Conservation (phyloP, 2,888 invertebrate species). For the Drosophila gaucha region DNA sequence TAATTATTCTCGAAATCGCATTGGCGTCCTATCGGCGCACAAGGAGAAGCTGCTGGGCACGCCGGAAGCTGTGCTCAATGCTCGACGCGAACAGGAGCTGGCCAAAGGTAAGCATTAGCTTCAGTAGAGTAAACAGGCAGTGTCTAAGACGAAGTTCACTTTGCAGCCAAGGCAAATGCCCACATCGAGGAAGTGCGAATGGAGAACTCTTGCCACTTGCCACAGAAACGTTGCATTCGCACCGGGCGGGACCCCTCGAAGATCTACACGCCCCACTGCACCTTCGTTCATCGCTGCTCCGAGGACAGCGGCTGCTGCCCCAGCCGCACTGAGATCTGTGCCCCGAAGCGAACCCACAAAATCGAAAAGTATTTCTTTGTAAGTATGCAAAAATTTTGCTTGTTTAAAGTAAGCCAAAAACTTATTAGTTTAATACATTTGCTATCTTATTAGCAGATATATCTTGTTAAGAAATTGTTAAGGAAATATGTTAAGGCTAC, state of each 20-base stretch:
- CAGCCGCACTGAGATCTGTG: slow-evolving; percentile 90
- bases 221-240: slow-evolving; percentile 90
- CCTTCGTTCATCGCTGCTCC: slow-evolving; percentile 93
- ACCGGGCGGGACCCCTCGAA: slow-evolving; percentile 88
- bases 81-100: slow-evolving; percentile 73
- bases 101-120: slow-evolving; percentile 17
- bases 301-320: slow-evolving; percentile 95
- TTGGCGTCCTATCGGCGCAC: slow-evolving; percentile 79
- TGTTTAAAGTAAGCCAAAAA: background rate
- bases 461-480: background rate
- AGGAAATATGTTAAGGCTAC: background rate
- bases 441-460: background rate
- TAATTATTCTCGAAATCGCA: slow-evolving; percentile 77
- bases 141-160: background rate
- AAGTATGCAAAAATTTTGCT: slow-evolving; percentile 87
- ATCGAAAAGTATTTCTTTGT: slow-evolving; percentile 93
- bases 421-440: background rate
- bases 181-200: slow-evolving; percentile 77
- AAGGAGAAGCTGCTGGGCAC: slow-evolving; percentile 82
- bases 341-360: slow-evolving; percentile 89
- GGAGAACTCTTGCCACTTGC: slow-evolving; percentile 84
- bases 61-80: slow-evolving; percentile 74
- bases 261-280: slow-evolving; percentile 93
- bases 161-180: slow-evolving; percentile 78
- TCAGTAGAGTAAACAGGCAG: background rate